Evolutionary conservation across 92 coral and sea anemone species (phyloP).

Genomic region (Porites divaricata): DNA sequence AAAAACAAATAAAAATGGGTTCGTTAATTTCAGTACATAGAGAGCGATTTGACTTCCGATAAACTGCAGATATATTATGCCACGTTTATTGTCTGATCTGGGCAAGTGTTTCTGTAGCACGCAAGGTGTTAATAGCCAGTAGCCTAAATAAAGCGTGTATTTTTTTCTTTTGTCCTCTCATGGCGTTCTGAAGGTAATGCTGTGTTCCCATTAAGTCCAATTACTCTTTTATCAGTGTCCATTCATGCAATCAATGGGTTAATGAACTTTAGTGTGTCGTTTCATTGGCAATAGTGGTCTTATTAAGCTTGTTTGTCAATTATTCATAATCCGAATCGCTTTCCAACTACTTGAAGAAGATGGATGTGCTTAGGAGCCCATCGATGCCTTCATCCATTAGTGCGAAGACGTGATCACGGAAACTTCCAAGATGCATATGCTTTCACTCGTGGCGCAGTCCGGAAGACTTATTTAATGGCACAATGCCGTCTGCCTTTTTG

Average conservation of each 20-base stretch:
- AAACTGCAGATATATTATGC: neutral
- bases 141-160: conserved; percentile 11
- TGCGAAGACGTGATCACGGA: neutral
- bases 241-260: conserved; percentile 10
- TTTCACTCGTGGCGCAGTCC: neutral
- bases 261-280: conserved; percentile 17
- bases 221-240: conserved; percentile 8
- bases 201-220: conserved; percentile 9
- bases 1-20: too few species aligned
- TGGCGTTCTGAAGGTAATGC: neutral
- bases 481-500: neutral
- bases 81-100: neutral
- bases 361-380: neutral
- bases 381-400: neutral
- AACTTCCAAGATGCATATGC: neutral
- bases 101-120: neutral
- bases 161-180: neutral
- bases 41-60: neutral
- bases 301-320: conserved; percentile 15
- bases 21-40: too few species aligned
- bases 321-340: conserved; percentile 23
- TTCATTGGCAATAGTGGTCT: conserved; percentile 11
- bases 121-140: neutral
- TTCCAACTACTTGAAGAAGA: conserved; percentile 4
- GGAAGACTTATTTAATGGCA: neutral